phyloP scores from a whole-genome alignment of 2,888 invertebrate species.

The Mantis religiosa region DNA sequence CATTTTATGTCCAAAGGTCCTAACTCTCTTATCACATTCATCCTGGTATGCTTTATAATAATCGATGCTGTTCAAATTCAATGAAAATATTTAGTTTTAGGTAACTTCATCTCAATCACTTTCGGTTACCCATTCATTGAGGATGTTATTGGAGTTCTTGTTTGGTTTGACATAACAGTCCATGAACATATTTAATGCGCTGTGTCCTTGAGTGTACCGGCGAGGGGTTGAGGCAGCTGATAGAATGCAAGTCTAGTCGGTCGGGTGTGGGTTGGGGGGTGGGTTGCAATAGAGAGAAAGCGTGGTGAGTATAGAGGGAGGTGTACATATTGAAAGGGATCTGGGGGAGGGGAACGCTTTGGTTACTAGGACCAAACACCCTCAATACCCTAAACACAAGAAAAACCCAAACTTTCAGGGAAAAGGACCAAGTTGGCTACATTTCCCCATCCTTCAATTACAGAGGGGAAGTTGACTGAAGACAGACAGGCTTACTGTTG shows the following conservation, averaged over 20 bases:
- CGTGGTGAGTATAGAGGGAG: background rate
- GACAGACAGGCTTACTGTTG: slow-evolving; percentile 4
- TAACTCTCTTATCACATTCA: no score
- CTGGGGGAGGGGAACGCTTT: background rate
- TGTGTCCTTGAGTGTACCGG: background rate
- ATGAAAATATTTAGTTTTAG: no score
- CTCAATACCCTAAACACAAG: background rate
- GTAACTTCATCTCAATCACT: no score
- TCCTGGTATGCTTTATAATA: no score
- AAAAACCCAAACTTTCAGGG: slow-evolving; percentile 16
- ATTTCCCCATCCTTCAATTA: background rate
- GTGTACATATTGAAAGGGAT: background rate
- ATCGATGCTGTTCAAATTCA: no score
- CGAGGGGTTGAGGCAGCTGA: slow-evolving; percentile 39
- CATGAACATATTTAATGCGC: background rate
- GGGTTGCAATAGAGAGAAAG: slow-evolving; percentile 9
- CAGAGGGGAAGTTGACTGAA: background rate
- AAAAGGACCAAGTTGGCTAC: background rate
- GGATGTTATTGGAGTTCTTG: background rate
- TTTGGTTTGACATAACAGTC: background rate
- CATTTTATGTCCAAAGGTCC: no score
- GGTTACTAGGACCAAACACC: background rate
- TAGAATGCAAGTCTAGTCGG: slow-evolving; percentile 34
- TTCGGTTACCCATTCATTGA: no score
- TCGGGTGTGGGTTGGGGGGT: slow-evolving; percentile 26